Conservation (phyloP, 2,797 vertebrate genomes). For the Leontocebus nigricollis region DNA sequence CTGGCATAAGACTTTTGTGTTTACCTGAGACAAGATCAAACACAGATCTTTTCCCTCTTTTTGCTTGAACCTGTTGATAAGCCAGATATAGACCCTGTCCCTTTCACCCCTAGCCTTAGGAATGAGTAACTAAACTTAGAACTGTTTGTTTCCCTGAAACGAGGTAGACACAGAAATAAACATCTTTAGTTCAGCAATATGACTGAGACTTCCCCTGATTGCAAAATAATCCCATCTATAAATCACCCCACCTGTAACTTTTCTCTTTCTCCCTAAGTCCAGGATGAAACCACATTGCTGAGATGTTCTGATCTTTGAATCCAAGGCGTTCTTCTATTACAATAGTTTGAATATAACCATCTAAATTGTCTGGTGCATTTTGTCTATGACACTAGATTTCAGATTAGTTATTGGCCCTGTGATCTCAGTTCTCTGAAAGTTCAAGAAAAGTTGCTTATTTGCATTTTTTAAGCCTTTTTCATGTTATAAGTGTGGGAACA, state of each 20-base stretch:
- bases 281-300: not conserved
- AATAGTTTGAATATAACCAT: not conserved
- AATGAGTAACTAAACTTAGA: not conserved
- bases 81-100: not conserved
- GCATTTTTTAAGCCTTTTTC: not conserved
- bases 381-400: not conserved
- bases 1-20: not conserved
- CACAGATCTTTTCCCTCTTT: not conserved
- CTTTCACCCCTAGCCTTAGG: too few species aligned
- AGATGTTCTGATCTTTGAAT: not conserved
- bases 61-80: not conserved
- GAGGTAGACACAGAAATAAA: not conserved
- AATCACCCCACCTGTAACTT: too few species aligned
- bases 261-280: not conserved
- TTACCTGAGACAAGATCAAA: not conserved
- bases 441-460: not conserved
- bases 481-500: not conserved
- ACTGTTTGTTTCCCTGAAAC: not conserved
- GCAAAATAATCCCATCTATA: not conserved
- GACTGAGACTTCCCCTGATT: not conserved
- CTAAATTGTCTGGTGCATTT: not conserved
- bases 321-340: not conserved
- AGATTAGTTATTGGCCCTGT: not conserved
- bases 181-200: not conserved
- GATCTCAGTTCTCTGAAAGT: not conserved